Conservation (phyloP, 2,113 vertebrate species). For the Sinocyclocheilus maitianheensis region DNA sequence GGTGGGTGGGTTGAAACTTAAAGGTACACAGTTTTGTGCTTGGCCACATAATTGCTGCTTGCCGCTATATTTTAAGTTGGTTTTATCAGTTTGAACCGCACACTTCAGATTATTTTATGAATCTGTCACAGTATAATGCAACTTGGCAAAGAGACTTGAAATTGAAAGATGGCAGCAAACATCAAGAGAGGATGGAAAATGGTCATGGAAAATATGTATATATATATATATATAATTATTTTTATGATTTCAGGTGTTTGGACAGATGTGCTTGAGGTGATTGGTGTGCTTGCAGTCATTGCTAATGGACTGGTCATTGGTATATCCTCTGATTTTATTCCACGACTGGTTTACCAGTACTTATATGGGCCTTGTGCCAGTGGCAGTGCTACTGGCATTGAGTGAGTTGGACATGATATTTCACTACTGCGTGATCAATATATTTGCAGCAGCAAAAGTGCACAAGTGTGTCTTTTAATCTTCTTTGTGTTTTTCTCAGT, state of each 20-base stretch:
- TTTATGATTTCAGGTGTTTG: slow-evolving; percentile 85
- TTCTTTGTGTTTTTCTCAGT: slow-evolving; percentile 66
- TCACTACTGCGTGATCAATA: background rate
- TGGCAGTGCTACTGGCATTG: slow-evolving; percentile 5
- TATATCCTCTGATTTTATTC: slow-evolving; percentile 96
- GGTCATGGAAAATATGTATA: background rate
- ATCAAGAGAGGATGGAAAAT: background rate
- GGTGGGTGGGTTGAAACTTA: no score
- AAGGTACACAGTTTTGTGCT: no score
- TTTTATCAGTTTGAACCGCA: background rate
- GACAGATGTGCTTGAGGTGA: slow-evolving; percentile 94
- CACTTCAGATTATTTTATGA: background rate
- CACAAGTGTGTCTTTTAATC: background rate
- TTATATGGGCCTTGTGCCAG: slow-evolving; percentile 91
- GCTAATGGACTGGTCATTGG: slow-evolving; percentile 97
- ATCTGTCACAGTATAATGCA: background rate
- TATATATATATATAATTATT: no score
- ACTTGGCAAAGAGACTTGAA: background rate
- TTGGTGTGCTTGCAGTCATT: slow-evolving; percentile 93
- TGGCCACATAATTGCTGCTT: no score
- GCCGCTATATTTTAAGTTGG: background rate
- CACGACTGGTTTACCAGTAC: slow-evolving; percentile 93
- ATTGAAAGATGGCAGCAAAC: background rate
- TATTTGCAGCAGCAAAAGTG: background rate
- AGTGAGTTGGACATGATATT: slow-evolving; percentile 24